Evolutionary conservation across 2,888 invertebrate genomes (phyloP), one percentile per base, ranked within the genome.

Genomic region (Ischnus inquisitorius): DNA sequence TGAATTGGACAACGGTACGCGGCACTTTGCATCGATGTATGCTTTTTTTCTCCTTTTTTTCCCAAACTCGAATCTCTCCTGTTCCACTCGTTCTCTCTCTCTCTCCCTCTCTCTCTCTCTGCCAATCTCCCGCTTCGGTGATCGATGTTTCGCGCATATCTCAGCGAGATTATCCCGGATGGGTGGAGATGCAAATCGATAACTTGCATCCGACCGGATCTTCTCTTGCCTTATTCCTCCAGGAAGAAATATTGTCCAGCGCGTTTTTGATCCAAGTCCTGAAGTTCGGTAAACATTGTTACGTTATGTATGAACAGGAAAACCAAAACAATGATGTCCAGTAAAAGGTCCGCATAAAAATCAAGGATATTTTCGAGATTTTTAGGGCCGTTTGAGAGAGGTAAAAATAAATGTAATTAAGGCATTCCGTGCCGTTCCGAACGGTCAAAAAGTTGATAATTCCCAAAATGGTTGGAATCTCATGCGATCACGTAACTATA

Each of bases 201-300:
- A n/a, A 14, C 22, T 72, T 43, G 48, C 71, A 57, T 64, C 51
- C 34, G 28, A 72, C 57, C 14, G 14, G 16, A 22, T 14, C n/a
- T 41, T n/a, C 25, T 6, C 12, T 64, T 16, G n/a, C 14, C 25
- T 95, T 96, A 98, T 94, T 99, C 99, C 94, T 99, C 99, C 93
- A 99, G 95, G 96, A 99, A 99, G 96, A 99, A 99, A 94, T 97
- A 99, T 95, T 99, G 99, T 82, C 99, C 99, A 78, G 98, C 97
- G 88, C 97, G 96, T 94, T 99, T 99, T 94, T 99, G 99, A 91
- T 99, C 99, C 90, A 97, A 96, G 93, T 99, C 99, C 97, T 97
- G 94, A 86, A 92, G n/a, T n/a, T 94, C 93, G 89, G 88, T 22
- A 92, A 93, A 93, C 88, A 91, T 92, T n/a, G n/a, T n/a, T n/a